Base-by-base conservation (phyloP, 2,888 invertebrate genomes). In the Eupithecia dodoneata region DNA sequence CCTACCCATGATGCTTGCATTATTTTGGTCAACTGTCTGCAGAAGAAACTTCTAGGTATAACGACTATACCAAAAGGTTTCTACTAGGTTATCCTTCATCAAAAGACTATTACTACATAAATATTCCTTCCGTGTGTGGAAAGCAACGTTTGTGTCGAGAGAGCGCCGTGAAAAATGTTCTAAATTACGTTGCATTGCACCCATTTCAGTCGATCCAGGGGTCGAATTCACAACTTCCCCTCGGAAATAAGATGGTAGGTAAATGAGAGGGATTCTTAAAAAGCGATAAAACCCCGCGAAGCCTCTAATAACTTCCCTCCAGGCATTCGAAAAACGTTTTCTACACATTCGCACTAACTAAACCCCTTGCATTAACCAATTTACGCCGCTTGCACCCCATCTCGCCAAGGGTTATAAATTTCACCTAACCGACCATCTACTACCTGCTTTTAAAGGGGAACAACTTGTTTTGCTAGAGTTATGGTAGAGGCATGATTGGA, bases 391-490 rank as follows among this genome's bases (percentile, higher is more conserved):
- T 78, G 77, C 75, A 78, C 77, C 85, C 83, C 82, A 81, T 83
- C 88, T 84, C 83, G 78, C 79, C 76, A 73, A 81, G 85, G 90
- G 85, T 84, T 83, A 86, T 87, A 88, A 88, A 88, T 88, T 85
- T 83, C 84, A 83, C 88, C 88, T 90, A 91, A 91, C 93, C 90
- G 91, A 91, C 94, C 89, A 91, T 90, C 89, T 89, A 89, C 52
- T 86, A 87, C 88, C 89, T 89, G 90, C 90, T 90, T 93, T 88
- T 89, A 89, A 63, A 92, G 88, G 78, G 79, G 84, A 83, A 84
- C 83, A 82, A 83, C 85, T 83, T 81, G 83, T 84, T 83, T 81
- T 80, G 72, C 82, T 76, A 77, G 86, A 89, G 87, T 88, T 90
- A 89, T 87, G 83, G 86, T 83, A 83, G 83, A 84, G 84, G 86